These are phyloP conservation scores for Cyaniris semiargus DNA, from an alignment of 2,888 invertebrate species.

Conservation along the genomic window DNA sequence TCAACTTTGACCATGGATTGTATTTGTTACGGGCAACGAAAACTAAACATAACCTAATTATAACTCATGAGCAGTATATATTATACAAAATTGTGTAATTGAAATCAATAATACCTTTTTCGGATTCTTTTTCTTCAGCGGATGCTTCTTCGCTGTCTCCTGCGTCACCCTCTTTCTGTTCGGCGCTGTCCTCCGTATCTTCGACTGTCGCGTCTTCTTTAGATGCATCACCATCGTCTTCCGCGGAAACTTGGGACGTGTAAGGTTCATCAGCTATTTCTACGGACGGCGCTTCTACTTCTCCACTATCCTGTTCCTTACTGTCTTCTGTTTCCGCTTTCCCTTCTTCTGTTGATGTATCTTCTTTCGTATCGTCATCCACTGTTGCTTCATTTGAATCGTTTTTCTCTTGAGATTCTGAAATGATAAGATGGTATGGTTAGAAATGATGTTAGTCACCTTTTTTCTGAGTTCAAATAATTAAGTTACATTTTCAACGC, in stretches of 20 bases:
- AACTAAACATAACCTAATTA: not conserved
- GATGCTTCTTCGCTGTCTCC: slow-evolving; percentile 64
- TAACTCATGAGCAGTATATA: not conserved
- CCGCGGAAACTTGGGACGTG: slow-evolving; percentile 70
- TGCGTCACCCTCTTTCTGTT: slow-evolving; percentile 56
- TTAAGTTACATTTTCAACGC: too few species aligned
- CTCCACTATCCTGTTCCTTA: slow-evolving; percentile 49
- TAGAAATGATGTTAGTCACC: not conserved
- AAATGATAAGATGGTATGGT: slow-evolving; percentile 46
- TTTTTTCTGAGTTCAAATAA: not conserved
- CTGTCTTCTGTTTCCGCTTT: slow-evolving; percentile 53
- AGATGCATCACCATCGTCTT: slow-evolving; percentile 66
- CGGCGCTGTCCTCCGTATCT: slow-evolving; percentile 55
- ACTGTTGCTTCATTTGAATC: slow-evolving; percentile 76
- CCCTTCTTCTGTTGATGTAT: slow-evolving; percentile 64
- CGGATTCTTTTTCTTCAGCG: slow-evolving; percentile 72
- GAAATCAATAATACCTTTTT: slow-evolving; percentile 56
- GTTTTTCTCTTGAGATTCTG: slow-evolving; percentile 75
- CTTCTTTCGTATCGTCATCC: slow-evolving; percentile 70
- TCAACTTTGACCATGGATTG: too few species aligned
- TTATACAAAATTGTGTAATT: not conserved
- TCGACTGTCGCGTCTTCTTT: slow-evolving; percentile 52
- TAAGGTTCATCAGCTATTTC: slow-evolving; percentile 77
- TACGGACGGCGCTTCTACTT: slow-evolving; percentile 63
- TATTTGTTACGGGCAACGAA: not conserved